Percentiles rank a stretch among this genome's conserved stretches.
These are phyloP conservation scores for Drosophila ercepeae DNA, from an alignment of 1,140 invertebrate species.

Conservation along the genomic window DNA sequence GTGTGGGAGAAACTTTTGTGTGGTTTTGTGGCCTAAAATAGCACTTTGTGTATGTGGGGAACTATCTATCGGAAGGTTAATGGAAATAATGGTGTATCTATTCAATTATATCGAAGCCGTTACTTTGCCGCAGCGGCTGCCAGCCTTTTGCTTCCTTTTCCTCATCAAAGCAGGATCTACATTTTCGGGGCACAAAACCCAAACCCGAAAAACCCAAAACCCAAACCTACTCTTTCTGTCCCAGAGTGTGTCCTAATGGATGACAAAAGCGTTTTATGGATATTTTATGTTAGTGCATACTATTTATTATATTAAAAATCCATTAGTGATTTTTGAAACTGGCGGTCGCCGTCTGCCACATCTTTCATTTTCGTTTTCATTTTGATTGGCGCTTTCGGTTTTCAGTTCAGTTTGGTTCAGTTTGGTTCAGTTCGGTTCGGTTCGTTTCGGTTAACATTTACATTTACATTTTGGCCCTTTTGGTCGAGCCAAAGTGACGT, in stretches of 20 bases:
- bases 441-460: conserved; percentile 4
- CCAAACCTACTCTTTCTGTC: not conserved
- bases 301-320: conserved; percentile 82
- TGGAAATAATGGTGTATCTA: conserved; percentile 73
- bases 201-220: not conserved
- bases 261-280: conserved; percentile 53
- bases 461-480: conserved; percentile 48
- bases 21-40: conserved; percentile 67
- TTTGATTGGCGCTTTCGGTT: conserved; percentile 26
- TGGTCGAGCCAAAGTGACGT: conserved; percentile 36
- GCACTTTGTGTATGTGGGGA: conserved; percentile 50
- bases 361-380: conserved; percentile 65
- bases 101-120: conserved; percentile 68
- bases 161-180: conserved; percentile 2
- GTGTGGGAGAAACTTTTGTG: conserved; percentile 46
- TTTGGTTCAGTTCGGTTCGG: not conserved
- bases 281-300: conserved; percentile 62
- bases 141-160: not conserved
- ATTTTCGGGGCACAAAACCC: not conserved
- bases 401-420: not conserved
- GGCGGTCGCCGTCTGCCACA: conserved; percentile 61
- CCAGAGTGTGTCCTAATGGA: conserved; percentile 53
- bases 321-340: conserved; percentile 80
- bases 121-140: conserved; percentile 3
- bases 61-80: conserved; percentile 45